Evolutionary conservation across 2,888 invertebrate genomes (phyloP).

Genomic region (Plebejus anna): DNA sequence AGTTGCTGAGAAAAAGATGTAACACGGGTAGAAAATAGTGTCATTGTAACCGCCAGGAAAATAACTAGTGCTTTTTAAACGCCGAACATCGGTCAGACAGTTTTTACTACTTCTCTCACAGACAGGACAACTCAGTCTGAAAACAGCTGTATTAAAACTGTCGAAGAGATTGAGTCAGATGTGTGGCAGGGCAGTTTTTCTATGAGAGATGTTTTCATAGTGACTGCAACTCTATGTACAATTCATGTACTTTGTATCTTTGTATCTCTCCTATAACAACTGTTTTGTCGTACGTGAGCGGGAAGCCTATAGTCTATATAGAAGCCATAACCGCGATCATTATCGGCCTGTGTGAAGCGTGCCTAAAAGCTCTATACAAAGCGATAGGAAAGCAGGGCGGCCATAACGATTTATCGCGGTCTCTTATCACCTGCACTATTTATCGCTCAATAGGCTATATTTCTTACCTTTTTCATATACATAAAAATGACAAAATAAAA

Average conservation of each 20-base stretch:
- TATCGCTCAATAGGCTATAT: neutral
- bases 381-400: slow-evolving; percentile 30
- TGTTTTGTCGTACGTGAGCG: too few relatives aligned
- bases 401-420: slow-evolving; percentile 33
- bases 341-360: slow-evolving; percentile 21
- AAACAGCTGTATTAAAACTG: too few relatives aligned
- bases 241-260: too few relatives aligned
- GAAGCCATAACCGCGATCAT: slow-evolving; percentile 27
- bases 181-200: too few relatives aligned
- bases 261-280: too few relatives aligned
- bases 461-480: neutral
- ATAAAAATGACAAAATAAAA: neutral
- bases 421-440: slow-evolving; percentile 26
- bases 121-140: too few relatives aligned
- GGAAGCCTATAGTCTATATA: neutral
- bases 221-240: too few relatives aligned
- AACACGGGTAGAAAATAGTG: neutral
- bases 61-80: neutral
- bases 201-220: too few relatives aligned
- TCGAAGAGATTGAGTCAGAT: too few relatives aligned
- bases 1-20: neutral
- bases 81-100: neutral
- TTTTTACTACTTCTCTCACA: too few relatives aligned
- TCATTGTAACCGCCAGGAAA: too few relatives aligned
- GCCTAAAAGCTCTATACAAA: slow-evolving; percentile 30